Conservation (phyloP, 2,113 vertebrate genomes). For the Sphyrna mokarran region DNA sequence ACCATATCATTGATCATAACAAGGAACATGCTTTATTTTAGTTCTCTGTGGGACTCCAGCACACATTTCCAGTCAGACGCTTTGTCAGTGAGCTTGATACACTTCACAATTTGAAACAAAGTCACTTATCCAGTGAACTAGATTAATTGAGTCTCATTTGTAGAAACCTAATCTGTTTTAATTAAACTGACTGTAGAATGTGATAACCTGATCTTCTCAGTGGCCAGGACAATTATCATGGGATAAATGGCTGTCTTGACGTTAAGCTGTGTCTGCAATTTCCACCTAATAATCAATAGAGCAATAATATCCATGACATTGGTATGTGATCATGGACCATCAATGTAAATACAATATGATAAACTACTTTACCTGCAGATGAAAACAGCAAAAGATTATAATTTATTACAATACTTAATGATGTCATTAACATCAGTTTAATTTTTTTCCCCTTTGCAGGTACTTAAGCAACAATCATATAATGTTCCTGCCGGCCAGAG, state of each 20-base stretch:
- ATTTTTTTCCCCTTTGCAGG: slow-evolving; percentile 53
- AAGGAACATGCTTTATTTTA: not conserved
- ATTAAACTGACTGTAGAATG: not conserved
- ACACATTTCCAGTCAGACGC: no score
- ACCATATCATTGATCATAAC: not conserved
- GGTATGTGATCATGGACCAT: not conserved
- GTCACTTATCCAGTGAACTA: not conserved
- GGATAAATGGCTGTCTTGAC: not conserved
- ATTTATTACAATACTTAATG: not conserved
- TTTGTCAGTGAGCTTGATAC: not conserved
- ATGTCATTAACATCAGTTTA: slow-evolving; percentile 28
- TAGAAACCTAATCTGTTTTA: not conserved
- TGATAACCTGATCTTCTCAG: not conserved
- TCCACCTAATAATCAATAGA: not conserved
- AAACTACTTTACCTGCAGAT: not conserved
- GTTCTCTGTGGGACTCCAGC: not conserved
- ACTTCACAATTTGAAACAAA: not conserved
- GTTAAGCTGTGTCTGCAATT: not conserved
- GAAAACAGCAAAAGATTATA: not conserved
- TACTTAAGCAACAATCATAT: slow-evolving; percentile 87
- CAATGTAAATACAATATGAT: not conserved
- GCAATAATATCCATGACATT: not conserved
- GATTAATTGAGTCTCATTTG: not conserved
- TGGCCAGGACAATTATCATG: not conserved
- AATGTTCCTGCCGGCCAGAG: slow-evolving; percentile 66